Percentiles rank a stretch among this genome's conserved stretches.
Conservation (phyloP, 2,113 vertebrate genomes). For the Neodontobutis hainanensis region DNA sequence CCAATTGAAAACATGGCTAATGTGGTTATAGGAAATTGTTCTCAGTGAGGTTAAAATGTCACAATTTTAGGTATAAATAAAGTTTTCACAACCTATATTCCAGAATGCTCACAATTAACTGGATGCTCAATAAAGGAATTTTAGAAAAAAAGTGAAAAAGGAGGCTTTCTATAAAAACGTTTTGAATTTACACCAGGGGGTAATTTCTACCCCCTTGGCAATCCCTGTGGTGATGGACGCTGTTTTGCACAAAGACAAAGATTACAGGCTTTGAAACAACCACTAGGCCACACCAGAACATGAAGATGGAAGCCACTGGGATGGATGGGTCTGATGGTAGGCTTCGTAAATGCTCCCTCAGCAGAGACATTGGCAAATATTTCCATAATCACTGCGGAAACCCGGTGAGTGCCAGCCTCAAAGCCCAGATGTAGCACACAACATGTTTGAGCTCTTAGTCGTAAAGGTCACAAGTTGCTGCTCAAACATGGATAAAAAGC, state of each 20-base stretch:
- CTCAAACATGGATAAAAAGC: constrained; percentile 61
- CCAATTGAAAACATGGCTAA: too few relatives aligned
- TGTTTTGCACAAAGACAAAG: constrained; percentile 31
- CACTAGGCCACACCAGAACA: constrained; percentile 20
- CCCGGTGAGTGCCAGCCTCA: constrained; percentile 38
- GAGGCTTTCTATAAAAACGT: too few relatives aligned
- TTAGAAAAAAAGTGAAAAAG: too few relatives aligned
- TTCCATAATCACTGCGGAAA: constrained; percentile 63
- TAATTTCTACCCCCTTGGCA: background rate
- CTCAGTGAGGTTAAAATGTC: background rate
- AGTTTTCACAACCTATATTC: too few relatives aligned
- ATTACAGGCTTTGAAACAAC: constrained; percentile 44
- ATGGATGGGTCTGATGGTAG: constrained; percentile 33
- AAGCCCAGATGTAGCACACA: constrained; percentile 53
- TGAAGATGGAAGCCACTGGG: constrained; percentile 21
- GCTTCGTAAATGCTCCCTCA: constrained; percentile 48
- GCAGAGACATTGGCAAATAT: constrained; percentile 60
- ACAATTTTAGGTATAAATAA: background rate
- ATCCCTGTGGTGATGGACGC: constrained; percentile 13
- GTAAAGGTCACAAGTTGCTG: constrained; percentile 68
- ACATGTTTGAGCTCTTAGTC: constrained; percentile 68
- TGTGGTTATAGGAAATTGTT: too few relatives aligned
- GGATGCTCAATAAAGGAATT: too few relatives aligned
- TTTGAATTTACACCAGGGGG: too few relatives aligned
- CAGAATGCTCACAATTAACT: too few relatives aligned